Evolutionary conservation across 2,797 vertebrate species (phyloP), one percentile per base, ranked within the genome.

Genomic region (Bovichtus variegatus): DNA sequence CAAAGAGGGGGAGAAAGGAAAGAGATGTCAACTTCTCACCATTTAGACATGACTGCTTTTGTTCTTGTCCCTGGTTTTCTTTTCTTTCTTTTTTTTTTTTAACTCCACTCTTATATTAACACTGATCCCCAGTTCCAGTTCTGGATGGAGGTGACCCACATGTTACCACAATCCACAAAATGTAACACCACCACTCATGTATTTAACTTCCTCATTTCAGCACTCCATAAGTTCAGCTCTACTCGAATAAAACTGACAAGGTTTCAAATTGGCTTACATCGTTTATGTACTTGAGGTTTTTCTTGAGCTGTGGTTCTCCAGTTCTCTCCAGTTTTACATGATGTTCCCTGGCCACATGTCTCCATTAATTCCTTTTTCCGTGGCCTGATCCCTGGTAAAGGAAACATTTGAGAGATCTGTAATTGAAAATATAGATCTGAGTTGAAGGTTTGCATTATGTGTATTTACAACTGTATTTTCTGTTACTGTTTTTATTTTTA

Each of bases 71-170:
- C 18, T n/a, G n/a, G n/a, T 25, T 27, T 61, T 23, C 19, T 4
- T 61, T 7, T 6, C 4, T 31, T 29, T 15, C 9, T 9, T 19
- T 27, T 43, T 68, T 68, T n/a, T 9, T 10, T 51, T 15, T 8
- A 11, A 27, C 10, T 29, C 51, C 12, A 10, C 27, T 63, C 1
- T 60, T 63, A 19, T 46, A 21, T 78, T 78, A 47, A 11, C 65
- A 86, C 65, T 83, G 58, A 1, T 84, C 82, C 70, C 68, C 66
- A 12, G 38, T 38, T 80, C 62, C 54, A 63, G 4, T 18, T 70
- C 36, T 71, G 54, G 29, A 60, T 65, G 23, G 40, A 62, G 64
- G 75, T 61, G 65, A 83, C 64, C 16, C 9, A 70, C 21, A 1
- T 71, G 38, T 69, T 58, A 38, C 55, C 41, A 29, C 38, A 62